A percentile compares a stretch with the other conserved stretches of the same genome.
Conservation (phyloP, 2,888 invertebrate genomes). For the Callosobruchus maculatus region DNA sequence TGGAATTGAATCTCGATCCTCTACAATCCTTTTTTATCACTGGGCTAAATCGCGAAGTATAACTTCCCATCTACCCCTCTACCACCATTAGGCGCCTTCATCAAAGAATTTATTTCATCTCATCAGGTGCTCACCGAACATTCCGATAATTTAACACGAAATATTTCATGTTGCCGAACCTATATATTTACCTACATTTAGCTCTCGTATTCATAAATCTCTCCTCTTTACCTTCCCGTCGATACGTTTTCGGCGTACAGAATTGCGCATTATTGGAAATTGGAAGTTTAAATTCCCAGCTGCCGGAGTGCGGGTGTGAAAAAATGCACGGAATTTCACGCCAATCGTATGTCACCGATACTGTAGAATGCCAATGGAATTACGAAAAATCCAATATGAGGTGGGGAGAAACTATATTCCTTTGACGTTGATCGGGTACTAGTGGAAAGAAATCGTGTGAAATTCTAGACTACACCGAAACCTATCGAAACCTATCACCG, state of each 20-base stretch:
- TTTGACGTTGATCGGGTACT: neutral
- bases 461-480: too few relatives aligned
- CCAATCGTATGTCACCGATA: neutral
- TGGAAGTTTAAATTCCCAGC: neutral
- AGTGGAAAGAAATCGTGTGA: too few relatives aligned
- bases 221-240: neutral
- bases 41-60: too few relatives aligned
- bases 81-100: neutral
- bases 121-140: neutral
- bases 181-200: neutral
- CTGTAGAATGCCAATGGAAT: neutral
- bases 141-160: neutral
- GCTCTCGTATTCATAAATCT: neutral
- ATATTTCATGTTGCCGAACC: neutral
- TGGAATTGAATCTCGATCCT: too few relatives aligned
- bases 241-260: neutral
- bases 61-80: neutral
- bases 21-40: too few relatives aligned
- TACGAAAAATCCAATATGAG: neutral
- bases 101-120: neutral
- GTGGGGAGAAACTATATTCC: neutral
- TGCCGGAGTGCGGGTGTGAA: neutral
- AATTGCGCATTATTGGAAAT: neutral
- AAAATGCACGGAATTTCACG: neutral
- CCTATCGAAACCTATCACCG: too few relatives aligned